Conservation (phyloP, 2,797 vertebrate genomes). For the Semaprochilodus insignis region DNA sequence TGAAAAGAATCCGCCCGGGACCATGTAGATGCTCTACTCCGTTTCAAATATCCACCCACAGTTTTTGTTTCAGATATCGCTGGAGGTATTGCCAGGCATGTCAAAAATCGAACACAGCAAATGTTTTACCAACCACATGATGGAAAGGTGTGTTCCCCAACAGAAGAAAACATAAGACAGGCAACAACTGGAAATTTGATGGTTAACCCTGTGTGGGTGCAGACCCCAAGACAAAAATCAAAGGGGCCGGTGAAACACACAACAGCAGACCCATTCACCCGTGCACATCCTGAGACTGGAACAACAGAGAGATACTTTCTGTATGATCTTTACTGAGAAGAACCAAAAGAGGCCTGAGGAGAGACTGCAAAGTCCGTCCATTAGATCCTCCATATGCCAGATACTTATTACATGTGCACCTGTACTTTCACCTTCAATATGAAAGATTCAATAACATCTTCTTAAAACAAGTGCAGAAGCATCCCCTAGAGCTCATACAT, state of each 20-base stretch:
- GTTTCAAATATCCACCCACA: constrained; percentile 29
- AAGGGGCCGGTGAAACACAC: neutral
- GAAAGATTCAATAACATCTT: too few relatives aligned
- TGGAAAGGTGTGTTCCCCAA: neutral
- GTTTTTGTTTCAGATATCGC: constrained; percentile 23
- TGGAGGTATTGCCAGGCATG: constrained; percentile 39
- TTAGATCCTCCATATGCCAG: too few relatives aligned
- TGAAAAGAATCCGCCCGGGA: neutral
- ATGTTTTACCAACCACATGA: constrained; percentile 34
- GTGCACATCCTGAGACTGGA: constrained; percentile 9
- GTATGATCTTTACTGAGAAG: constrained; percentile 16
- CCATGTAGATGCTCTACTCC: constrained; percentile 30
- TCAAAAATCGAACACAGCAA: constrained; percentile 43
- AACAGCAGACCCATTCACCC: neutral
- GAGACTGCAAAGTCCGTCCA: neutral
- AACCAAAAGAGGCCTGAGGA: constrained; percentile 39
- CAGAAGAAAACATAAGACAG: neutral
- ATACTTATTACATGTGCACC: too few relatives aligned
- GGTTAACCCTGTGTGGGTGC: constrained; percentile 5
- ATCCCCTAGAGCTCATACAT: too few relatives aligned
- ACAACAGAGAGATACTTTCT: constrained; percentile 1
- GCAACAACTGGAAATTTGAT: neutral
- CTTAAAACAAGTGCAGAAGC: too few relatives aligned
- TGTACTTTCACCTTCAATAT: too few relatives aligned
- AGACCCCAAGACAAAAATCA: neutral